A percentile compares a stretch with the other conserved stretches of the same genome.
Conservation (phyloP, 2,888 invertebrate genomes). For the Melanostoma scalare region DNA sequence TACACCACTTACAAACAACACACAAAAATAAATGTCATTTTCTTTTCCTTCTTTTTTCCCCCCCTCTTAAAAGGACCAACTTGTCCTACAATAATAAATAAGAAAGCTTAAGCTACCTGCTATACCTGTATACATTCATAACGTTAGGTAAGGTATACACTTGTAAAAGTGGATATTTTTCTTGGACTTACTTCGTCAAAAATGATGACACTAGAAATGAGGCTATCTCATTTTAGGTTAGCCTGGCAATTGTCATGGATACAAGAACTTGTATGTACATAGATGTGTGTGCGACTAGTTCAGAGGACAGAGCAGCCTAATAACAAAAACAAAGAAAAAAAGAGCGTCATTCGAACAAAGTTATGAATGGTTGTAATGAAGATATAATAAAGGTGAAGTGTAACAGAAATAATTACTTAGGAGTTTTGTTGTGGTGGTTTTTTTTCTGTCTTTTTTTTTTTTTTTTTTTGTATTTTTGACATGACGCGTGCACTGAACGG, state of each 20-base stretch:
- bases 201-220: constrained; percentile 37
- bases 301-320: constrained; percentile 2
- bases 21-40: constrained; percentile 47
- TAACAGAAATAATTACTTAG: constrained; percentile 71
- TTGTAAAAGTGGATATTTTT: constrained; percentile 53
- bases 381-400: constrained; percentile 62
- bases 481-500: constrained; percentile 4
- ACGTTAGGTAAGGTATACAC: not conserved
- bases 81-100: constrained; percentile 66
- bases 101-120: constrained; percentile 61
- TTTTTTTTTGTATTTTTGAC: constrained; percentile 22
- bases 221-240: constrained; percentile 33
- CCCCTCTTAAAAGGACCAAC: constrained; percentile 12
- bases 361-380: constrained; percentile 73
- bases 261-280: not conserved
- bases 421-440: constrained; percentile 54
- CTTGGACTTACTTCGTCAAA: constrained; percentile 47
- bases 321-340: not conserved
- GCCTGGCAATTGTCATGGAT: constrained; percentile 15
- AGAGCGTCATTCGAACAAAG: constrained; percentile 31
- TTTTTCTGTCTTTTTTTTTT: constrained; percentile 10
- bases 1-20: constrained; percentile 28
- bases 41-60: constrained; percentile 1
- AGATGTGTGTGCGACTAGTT: constrained; percentile 1
- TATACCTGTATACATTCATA: constrained; percentile 5